These are phyloP conservation scores for Siniperca obscura DNA, from an alignment of 2,797 vertebrate species.

Conservation along the genomic window DNA sequence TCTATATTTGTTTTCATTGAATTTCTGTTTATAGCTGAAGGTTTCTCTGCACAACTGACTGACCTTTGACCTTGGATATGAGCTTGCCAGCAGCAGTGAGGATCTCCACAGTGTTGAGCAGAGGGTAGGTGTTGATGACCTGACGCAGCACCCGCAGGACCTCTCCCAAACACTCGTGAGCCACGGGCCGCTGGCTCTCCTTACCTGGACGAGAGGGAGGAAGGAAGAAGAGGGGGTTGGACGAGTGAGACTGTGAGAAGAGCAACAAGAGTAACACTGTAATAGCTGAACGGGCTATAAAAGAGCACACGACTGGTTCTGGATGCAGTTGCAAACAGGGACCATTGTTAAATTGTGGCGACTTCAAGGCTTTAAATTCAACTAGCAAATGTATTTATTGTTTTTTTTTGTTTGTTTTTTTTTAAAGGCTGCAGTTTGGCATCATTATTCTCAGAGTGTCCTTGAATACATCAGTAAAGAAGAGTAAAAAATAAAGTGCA, in stretches of 20 bases:
- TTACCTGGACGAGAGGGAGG: conserved; percentile 82
- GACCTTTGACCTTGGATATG: conserved; percentile 97
- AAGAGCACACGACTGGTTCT: not conserved
- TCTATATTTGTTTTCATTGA: not conserved
- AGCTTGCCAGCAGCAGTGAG: conserved; percentile 95
- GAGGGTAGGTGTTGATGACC: conserved; percentile 92
- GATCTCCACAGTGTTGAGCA: conserved; percentile 96
- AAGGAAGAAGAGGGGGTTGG: not conserved
- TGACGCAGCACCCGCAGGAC: conserved; percentile 93
- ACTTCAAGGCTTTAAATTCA: not conserved
- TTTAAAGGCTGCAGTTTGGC: too few species aligned
- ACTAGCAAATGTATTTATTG: too few species aligned
- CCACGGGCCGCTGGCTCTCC: conserved; percentile 88
- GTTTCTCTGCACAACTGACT: conserved; percentile 28
- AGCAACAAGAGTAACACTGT: not conserved
- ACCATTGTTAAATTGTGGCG: not conserved
- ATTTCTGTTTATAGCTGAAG: not conserved
- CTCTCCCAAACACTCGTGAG: conserved; percentile 94
- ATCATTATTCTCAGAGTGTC: not conserved
- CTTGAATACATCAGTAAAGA: too few species aligned
- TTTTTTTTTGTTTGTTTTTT: too few species aligned
- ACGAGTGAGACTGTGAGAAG: not conserved
- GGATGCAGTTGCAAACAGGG: not conserved
- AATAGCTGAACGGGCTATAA: not conserved
- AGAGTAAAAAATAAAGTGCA: not conserved